Conservation (phyloP, 2,888 invertebrate species). For the Trichogramma evanescens region DNA sequence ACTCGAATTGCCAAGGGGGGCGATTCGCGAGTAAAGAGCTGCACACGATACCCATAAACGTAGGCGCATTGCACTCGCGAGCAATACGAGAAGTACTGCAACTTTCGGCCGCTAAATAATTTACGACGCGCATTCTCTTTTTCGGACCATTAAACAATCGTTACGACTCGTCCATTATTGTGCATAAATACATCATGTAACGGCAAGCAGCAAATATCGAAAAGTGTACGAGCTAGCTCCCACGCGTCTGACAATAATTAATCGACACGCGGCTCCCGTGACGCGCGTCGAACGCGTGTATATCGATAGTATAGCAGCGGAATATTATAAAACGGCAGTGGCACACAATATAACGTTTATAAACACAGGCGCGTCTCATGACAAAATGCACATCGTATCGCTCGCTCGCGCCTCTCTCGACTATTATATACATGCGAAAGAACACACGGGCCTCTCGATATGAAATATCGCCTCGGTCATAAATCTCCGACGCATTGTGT, state of each 20-base stretch:
- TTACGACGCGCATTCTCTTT: conserved; percentile 39
- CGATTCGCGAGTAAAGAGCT: background rate
- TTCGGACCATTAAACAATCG: conserved; percentile 46
- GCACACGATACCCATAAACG: conserved; percentile 12
- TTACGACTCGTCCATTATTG: conserved; percentile 41
- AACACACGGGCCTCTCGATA: conserved; percentile 20
- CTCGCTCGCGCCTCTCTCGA: conserved; percentile 16
- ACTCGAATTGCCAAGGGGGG: background rate
- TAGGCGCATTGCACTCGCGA: conserved; percentile 20
- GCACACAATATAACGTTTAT: background rate
- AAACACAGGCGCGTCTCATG: background rate
- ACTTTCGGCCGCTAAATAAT: conserved; percentile 34
- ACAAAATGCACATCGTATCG: background rate
- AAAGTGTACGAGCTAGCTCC: background rate
- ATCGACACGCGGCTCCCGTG: conserved; percentile 43
- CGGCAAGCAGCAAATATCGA: too few relatives aligned
- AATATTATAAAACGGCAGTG: background rate
- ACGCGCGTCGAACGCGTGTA: conserved; percentile 25
- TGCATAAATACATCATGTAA: too few relatives aligned
- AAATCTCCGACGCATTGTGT: conserved; percentile 30
- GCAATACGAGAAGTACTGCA: conserved; percentile 24
- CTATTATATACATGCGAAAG: too few relatives aligned
- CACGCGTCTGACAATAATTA: conserved; percentile 42
- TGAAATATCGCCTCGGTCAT: conserved; percentile 29
- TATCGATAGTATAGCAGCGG: background rate